Base-by-base conservation (phyloP, 2,113 vertebrate genomes). In the Sarotherodon lohbergeri region DNA sequence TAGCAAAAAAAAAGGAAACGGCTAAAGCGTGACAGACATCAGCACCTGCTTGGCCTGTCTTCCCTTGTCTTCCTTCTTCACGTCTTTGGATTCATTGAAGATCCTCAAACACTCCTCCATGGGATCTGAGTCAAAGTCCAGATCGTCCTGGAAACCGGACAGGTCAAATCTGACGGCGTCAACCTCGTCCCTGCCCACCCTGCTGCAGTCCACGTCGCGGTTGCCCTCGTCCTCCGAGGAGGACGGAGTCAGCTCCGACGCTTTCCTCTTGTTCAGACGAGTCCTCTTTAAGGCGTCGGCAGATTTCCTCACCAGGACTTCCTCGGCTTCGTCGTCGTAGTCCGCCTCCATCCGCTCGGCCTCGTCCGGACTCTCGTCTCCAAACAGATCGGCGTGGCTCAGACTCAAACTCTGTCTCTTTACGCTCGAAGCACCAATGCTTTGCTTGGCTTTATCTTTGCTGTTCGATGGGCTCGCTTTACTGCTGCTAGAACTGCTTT, bases 51-150 rank as follows among this genome's bases (percentile, higher is more conserved):
- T 98, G 2, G 96, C 95, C 95, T 98, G 97, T 57, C 98, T 97
- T 68, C 98, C 98, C 86, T 98, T 98, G 95, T 99, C 97, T 92
- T 99, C 98, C 0, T 90, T 97, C 95, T 99, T 99, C 87, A 99
- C 97, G 5, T 98, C 97, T 6, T 97, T 98, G 19, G 98, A 98
- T 88, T 99, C 99, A 2, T 99, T 98, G 92, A 99, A 99, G 85
- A 99, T 99, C 87, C 98, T 90, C 43, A 99, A 96, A 84, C 99
- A 99, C 93, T 99, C 99, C 90, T 99, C 99, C 98, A 99, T 98
- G 1, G 98, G 98, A 87, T 99, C 99, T 0, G 97, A 97, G 85
- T 99, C 98, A 0, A 97, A 98, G 89, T 99, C 98, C 46, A 98
- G 79, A 39, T 99, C 97, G 22, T 99, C 97, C 92, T 98, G 97